A percentile compares a stretch with the other conserved stretches of the same genome.
Conservation (phyloP, 2,797 vertebrate genomes). For the Pantherophis alleghaniensis region DNA sequence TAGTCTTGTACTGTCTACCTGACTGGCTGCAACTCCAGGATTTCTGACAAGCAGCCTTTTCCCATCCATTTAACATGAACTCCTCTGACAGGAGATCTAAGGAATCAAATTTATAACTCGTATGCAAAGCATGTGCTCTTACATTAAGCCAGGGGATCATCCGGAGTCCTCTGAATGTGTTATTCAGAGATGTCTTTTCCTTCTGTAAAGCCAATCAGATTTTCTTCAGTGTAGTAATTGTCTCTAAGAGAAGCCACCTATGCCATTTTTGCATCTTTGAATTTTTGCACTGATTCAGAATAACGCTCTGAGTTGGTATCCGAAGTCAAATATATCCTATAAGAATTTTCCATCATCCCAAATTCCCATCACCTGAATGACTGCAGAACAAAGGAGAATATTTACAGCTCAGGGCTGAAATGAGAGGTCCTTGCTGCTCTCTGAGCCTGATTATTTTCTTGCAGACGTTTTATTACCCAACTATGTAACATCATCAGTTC, state of each 20-base stretch:
- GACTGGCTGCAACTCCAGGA: background rate
- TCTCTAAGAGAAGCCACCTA: too few relatives aligned
- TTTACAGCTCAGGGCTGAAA: too few relatives aligned
- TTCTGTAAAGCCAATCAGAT: background rate
- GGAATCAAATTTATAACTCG: background rate
- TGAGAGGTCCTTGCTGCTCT: background rate
- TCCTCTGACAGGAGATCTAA: background rate
- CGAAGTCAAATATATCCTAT: background rate
- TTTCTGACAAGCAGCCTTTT: background rate
- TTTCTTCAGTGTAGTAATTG: background rate
- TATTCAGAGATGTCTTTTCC: background rate
- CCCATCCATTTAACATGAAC: background rate
- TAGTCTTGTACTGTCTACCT: background rate
- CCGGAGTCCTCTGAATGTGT: background rate
- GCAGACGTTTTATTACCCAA: background rate
- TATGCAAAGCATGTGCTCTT: background rate
- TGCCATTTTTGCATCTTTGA: background rate
- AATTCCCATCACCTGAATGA: background rate
- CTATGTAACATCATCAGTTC: background rate
- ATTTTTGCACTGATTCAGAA: background rate
- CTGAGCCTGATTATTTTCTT: background rate
- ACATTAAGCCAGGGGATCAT: background rate
- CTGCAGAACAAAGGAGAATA: too few relatives aligned
- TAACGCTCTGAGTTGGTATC: background rate
- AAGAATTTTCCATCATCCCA: background rate